Conservation (phyloP, 2,797 vertebrate genomes). For the Leptatherina wallacei region DNA sequence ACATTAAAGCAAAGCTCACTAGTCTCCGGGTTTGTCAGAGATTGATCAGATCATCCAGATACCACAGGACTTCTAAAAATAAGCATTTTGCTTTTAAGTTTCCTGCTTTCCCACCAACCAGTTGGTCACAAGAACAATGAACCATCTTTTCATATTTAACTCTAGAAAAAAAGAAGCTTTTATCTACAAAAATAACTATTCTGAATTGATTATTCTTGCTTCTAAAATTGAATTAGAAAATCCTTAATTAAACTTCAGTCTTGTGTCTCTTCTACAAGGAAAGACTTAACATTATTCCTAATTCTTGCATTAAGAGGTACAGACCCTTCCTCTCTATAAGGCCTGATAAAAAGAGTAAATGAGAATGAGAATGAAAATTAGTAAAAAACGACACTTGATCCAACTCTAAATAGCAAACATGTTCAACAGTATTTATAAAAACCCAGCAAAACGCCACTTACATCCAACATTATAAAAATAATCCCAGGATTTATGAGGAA, state of each 20-base stretch:
- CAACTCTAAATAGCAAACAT: too few species aligned
- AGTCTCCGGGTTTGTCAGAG: constrained; percentile 8
- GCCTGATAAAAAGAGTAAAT: neutral
- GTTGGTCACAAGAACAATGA: constrained; percentile 36
- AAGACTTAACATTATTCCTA: neutral
- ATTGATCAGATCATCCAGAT: constrained; percentile 36
- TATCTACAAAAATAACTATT: constrained; percentile 7
- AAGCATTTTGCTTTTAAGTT: constrained; percentile 27
- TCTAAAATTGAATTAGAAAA: neutral
- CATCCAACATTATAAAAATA: too few species aligned
- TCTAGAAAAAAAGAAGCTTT: constrained; percentile 13
- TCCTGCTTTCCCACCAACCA: constrained; percentile 33
- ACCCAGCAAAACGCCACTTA: too few species aligned
- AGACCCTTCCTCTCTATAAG: neutral
- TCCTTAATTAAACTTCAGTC: neutral
- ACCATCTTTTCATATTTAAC: constrained; percentile 14
- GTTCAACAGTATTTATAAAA: too few species aligned
- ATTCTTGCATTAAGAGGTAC: neutral
- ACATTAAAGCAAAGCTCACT: neutral
- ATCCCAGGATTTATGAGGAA: neutral
- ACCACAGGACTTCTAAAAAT: constrained; percentile 30
- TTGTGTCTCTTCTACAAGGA: neutral
- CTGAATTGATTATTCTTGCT: neutral
- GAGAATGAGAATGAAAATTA: too few species aligned
- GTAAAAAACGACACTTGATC: neutral